Base-by-base conservation (phyloP, 92 coral and sea anemone genomes). In the Phenganax subtilis region DNA sequence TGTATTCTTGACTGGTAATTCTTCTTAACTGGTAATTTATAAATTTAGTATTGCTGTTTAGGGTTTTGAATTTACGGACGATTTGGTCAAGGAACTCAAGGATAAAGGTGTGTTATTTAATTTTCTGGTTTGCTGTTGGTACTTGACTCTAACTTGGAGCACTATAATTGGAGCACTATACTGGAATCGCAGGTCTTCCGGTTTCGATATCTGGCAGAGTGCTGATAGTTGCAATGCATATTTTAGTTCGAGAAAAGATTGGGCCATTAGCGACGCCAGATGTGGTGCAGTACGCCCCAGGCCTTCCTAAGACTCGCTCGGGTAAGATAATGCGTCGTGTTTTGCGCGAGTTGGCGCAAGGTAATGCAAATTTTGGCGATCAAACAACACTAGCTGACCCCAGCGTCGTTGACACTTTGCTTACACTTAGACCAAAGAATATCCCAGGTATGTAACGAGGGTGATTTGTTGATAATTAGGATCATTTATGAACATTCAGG, bases 321-420 rank as follows among this genome's bases (percentile, higher is more conserved):
- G 98, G 98, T 77, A 94, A 94, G 91, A 94, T 94, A 84, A 94
- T 94, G 98, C 89, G 98, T 11, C 96, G 98, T 51, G 93, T 94
- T 27, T 82, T 94, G 25, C 89, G 98, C 11, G 87, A 94, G 55
- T 88, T 94, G 10, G 98, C 98, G 58, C 93, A 86, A 88, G 93
- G 93, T 68, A 97, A 90, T 81, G 84, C 70, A 59, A 72, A 90
- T 1, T 88, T 91, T 28, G 98, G 98, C 10, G 98, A 94, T 59
- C 88, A 89, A 52, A 82, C 97, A n/a, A 94, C 98, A 53, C 90
- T 94, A 88, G 89, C 88, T 20, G 98, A 94, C 77, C 96, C 97
- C 9, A 63, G 84, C 10, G 97, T 94, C 30, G 89, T 94, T 31
- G 91, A 88, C 14, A 85, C 84, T 53, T 85, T 94, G 81, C 90